phyloP scores from a whole-genome alignment of 2,797 vertebrate species.

The Cygnus olor region DNA sequence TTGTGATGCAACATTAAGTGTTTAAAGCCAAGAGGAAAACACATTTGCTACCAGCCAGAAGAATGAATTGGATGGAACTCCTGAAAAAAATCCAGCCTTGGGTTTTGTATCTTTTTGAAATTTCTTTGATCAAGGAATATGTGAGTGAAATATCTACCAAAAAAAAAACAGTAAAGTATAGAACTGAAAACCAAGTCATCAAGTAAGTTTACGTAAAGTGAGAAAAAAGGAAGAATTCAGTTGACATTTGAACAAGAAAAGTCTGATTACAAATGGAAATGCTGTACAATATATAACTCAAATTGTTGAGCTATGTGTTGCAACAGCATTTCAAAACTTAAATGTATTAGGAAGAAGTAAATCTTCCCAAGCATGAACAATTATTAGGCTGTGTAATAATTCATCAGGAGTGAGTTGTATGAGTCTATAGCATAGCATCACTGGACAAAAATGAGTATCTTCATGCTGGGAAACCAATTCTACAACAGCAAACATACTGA shows the following conservation, averaged over 20 bases:
- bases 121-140: neutral
- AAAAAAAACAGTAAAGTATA: neutral
- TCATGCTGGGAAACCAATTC: neutral
- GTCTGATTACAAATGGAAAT: neutral
- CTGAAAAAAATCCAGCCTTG: neutral
- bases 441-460: neutral
- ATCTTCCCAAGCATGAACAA: neutral
- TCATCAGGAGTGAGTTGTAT: neutral
- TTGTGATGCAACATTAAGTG: neutral
- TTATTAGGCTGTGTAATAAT: neutral
- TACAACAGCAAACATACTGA: neutral
- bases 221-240: neutral
- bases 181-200: neutral
- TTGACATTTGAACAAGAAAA: neutral
- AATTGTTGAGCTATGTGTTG: neutral
- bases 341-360: neutral
- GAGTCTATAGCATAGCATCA: neutral
- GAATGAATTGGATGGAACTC: neutral
- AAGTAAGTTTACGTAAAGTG: neutral
- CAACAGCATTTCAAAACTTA: neutral
- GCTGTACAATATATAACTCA: neutral
- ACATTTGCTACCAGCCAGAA: neutral
- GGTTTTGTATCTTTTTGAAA: neutral
- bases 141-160: neutral
- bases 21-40: neutral